A percentile compares a stretch with the other conserved stretches of the same genome.
These are phyloP conservation scores for Lontra canadensis DNA, from an alignment of 2,113 vertebrate genomes.

Conservation along the genomic window DNA sequence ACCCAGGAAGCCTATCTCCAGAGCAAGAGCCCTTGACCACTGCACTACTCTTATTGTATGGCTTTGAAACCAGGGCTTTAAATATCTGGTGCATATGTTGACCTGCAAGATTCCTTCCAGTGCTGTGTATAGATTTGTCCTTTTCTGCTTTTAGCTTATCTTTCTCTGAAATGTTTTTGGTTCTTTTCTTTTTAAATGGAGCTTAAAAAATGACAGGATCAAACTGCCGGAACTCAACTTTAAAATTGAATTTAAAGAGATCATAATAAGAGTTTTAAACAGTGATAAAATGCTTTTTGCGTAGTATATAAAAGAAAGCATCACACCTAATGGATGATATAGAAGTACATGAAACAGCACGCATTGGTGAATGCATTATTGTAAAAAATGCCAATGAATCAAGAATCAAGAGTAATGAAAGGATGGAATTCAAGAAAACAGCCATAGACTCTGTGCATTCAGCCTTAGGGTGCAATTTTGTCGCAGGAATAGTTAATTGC, in stretches of 20 bases:
- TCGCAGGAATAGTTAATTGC: neutral
- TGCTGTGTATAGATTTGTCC: neutral
- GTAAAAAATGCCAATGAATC: neutral
- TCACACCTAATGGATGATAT: neutral
- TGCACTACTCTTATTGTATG: neutral
- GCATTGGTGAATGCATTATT: neutral
- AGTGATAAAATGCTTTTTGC: neutral
- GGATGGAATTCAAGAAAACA: neutral
- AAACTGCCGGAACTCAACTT: neutral
- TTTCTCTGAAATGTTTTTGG: neutral
- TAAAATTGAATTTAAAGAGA: constrained; percentile 34
- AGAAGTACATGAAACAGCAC: neutral
- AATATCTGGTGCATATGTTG: neutral
- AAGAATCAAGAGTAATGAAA: neutral
- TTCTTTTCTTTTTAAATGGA: constrained; percentile 4
- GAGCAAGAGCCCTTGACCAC: neutral
- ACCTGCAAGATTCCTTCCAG: neutral
- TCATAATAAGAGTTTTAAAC: neutral
- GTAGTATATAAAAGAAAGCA: neutral
- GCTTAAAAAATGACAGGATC: neutral
- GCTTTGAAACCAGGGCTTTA: neutral
- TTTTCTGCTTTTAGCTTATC: neutral
- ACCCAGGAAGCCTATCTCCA: neutral
- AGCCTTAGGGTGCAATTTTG: neutral
- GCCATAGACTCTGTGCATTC: neutral